These are phyloP conservation scores for Gymnopithys bicolor DNA, from an alignment of 2,797 vertebrate species.

Conservation along the genomic window DNA sequence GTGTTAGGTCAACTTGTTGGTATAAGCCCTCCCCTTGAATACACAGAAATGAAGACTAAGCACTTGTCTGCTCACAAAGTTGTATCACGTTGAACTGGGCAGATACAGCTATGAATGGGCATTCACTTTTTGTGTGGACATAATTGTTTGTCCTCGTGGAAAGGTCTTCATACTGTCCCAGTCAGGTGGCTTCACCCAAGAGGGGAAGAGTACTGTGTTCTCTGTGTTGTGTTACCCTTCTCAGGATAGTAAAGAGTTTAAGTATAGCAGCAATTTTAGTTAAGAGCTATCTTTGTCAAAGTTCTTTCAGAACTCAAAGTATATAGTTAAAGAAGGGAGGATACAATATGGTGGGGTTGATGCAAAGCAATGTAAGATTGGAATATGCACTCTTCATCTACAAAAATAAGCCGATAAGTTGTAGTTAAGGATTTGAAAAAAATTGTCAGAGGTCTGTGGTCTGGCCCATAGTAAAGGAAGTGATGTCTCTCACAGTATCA, in stretches of 20 bases:
- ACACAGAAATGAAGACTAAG: neutral
- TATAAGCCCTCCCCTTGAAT: neutral
- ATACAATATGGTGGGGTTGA: neutral
- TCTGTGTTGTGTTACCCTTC: neutral
- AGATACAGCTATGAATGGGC: neutral
- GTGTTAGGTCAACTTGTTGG: neutral
- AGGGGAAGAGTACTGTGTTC: neutral
- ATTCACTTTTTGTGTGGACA: neutral
- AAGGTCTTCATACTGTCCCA: neutral
- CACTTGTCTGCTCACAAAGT: neutral
- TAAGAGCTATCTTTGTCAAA: neutral
- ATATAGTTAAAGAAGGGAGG: neutral
- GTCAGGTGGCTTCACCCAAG: neutral
- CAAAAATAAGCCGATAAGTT: neutral
- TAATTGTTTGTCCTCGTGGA: neutral
- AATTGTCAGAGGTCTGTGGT: neutral
- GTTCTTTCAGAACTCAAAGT: neutral
- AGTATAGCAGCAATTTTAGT: neutral
- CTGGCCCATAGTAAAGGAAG: neutral
- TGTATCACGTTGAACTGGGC: neutral
- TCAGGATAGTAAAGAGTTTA: neutral
- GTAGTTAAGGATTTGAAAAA: neutral
- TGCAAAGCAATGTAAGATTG: neutral
- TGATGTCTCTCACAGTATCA: neutral
- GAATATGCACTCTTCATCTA: neutral